phyloP scores from a whole-genome alignment of 92 coral and sea anemone species.

The Muricea muricata region DNA sequence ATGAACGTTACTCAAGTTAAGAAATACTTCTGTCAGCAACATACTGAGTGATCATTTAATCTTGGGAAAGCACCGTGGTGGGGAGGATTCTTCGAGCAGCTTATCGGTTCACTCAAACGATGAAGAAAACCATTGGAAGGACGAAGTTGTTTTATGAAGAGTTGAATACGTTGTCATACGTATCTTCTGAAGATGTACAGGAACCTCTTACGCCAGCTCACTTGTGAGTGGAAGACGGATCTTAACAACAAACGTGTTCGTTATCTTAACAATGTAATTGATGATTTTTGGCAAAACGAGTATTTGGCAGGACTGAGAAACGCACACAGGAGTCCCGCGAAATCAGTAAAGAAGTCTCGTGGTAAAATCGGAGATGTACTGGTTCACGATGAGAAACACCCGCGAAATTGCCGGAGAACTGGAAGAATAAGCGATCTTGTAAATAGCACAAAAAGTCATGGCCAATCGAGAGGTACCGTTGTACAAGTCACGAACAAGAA shows the following conservation, averaged over 20 bases:
- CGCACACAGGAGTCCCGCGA: slow-evolving; percentile 29
- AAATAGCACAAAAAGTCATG: slow-evolving; percentile 39
- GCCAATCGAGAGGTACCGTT: slow-evolving; percentile 64
- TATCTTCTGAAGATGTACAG: slow-evolving; percentile 56
- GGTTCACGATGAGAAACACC: slow-evolving; percentile 48
- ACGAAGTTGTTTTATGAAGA: slow-evolving; percentile 62
- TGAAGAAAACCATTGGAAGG: slow-evolving; percentile 60
- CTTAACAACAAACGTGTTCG: slow-evolving; percentile 41
- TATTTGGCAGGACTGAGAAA: slow-evolving; percentile 61
- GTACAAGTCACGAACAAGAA: slow-evolving; percentile 56
- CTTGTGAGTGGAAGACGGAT: slow-evolving; percentile 58
- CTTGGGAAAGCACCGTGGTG: slow-evolving; percentile 72
- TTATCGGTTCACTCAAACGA: slow-evolving; percentile 49
- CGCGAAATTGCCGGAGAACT: slow-evolving; percentile 46
- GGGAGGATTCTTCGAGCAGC: slow-evolving; percentile 66
- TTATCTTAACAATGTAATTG: slow-evolving; percentile 39
- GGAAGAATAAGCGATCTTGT: slow-evolving; percentile 54
- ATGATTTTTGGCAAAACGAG: slow-evolving; percentile 68
- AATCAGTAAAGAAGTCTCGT: not conserved
- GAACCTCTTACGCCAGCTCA: slow-evolving; percentile 71
- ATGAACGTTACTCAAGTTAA: slow-evolving; percentile 33
- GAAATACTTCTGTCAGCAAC: slow-evolving; percentile 29
- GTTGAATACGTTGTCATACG: slow-evolving; percentile 52
- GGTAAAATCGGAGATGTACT: slow-evolving; percentile 38
- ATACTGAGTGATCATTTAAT: slow-evolving; percentile 59